Evolutionary conservation across 2,888 invertebrate species (phyloP), one percentile per base, ranked within the genome.

Genomic region (Parnassius orleans): DNA sequence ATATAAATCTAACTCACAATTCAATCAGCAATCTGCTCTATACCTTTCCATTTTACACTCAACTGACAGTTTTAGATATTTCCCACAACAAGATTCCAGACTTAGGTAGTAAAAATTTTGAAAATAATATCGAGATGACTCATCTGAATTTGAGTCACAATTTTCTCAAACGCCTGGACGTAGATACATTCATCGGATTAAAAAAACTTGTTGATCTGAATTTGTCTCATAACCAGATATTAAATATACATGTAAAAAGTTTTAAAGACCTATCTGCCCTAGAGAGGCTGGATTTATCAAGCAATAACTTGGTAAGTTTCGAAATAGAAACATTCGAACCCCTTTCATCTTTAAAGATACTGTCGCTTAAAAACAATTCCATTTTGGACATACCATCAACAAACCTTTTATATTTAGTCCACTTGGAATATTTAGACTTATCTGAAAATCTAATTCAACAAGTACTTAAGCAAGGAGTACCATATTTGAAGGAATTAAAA

Each of bases 1-100:
- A 95, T 84, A 95, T 98, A 78, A 95, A 96, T 80, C 93, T 98
- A 63, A 95, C 95, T n/a, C 93, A 95, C 79, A 98, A 98, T 85
- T 94, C 94, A 71, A 96, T 98, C 78, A 93, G 94, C 77, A 94
- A 94, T 76, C 93, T 98, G 9, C 94, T 95, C 69, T 95, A 95
- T 81, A 95, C 96, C 19, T 93, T 97, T 77, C 93, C 93, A 57
- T 95, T 97, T 86, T 97, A 97, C 87, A 94, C 94, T 68, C 95
- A 95, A 76, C 93, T 98, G 48, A 94, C 95, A 75, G 93, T 94
- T 58, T 93, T 98, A 68, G 97, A 98, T 81, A 93, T 98, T 57
- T 96, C 97, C 14, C 93, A 93, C 80, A 98, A 98, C 87, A 94
- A 94, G 77, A 95, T 98, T 69, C 93, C 94, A 81, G 94, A 95